phyloP scores from a whole-genome alignment of 1,140 invertebrate species.

The Pemphigus obesinymphae region DNA sequence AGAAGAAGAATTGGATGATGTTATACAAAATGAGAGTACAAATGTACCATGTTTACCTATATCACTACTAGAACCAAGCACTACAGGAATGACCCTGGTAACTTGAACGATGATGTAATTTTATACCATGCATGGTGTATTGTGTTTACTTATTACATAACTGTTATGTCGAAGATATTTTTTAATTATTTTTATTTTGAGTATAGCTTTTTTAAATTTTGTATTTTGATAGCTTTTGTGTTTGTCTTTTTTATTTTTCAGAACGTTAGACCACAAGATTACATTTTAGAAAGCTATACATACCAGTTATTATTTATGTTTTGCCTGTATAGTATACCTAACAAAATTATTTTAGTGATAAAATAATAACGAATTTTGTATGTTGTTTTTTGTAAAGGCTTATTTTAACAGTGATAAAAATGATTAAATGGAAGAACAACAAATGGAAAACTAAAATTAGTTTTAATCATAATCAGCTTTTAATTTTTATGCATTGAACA shows the following conservation, averaged over 20 bases:
- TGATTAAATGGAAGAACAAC: neutral
- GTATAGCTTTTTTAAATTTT: neutral
- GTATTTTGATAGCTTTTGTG: constrained; percentile 17
- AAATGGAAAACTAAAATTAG: neutral
- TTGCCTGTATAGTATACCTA: constrained; percentile 1
- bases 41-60: neutral
- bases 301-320: neutral
- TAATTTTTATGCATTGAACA: constrained; percentile 17
- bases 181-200: neutral
- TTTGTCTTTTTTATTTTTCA: constrained; percentile 27
- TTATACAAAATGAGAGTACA: neutral
- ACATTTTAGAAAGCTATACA: constrained; percentile 17
- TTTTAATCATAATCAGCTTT: constrained; percentile 3
- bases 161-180: neutral
- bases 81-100: constrained; percentile 25
- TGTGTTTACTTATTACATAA: constrained; percentile 6
- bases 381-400: neutral
- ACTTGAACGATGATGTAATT: neutral
- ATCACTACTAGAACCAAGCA: neutral
- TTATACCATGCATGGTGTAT: constrained; percentile 28
- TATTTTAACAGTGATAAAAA: neutral
- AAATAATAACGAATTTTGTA: neutral
- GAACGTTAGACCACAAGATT: neutral
- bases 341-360: neutral
- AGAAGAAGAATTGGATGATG: constrained; percentile 22